Evolutionary conservation across 2,888 invertebrate species (phyloP).

Genomic region (Crioceris asparagi): DNA sequence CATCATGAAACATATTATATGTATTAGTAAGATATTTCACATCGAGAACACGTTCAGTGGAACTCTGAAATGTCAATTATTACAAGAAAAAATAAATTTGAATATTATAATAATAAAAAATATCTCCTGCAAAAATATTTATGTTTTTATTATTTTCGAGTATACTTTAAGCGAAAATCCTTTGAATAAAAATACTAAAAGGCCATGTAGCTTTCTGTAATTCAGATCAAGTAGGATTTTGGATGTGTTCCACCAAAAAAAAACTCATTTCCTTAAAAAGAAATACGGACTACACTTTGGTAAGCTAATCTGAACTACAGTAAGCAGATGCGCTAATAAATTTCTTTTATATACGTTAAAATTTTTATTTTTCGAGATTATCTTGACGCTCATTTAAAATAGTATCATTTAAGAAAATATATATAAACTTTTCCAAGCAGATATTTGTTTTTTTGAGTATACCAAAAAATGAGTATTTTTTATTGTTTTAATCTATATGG

Average conservation of each 20-base stretch:
- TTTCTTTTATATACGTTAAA: conserved; percentile 20
- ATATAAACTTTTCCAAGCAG: conserved; percentile 29
- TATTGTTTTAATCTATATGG: conserved; percentile 34
- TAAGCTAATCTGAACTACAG: conserved; percentile 26
- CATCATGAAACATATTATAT: conserved; percentile 33
- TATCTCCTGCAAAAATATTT: conserved; percentile 34
- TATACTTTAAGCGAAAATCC: conserved; percentile 33
- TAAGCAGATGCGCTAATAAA: conserved; percentile 16
- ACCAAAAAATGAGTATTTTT: conserved; percentile 21
- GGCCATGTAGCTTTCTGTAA: conserved; percentile 27
- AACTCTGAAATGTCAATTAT: conserved; percentile 1
- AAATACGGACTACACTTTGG: conserved; percentile 4
- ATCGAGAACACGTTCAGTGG: conserved; percentile 41
- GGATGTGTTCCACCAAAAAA: conserved; percentile 1
- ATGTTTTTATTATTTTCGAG: no score
- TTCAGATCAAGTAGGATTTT: conserved; percentile 25
- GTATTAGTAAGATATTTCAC: conserved; percentile 35
- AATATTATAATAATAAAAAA: conserved; percentile 27
- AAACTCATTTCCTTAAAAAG: not conserved
- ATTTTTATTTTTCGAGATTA: conserved; percentile 34
- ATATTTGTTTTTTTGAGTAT: conserved; percentile 28
- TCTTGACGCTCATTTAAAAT: conserved; percentile 50
- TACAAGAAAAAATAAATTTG: conserved; percentile 24
- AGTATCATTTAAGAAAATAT: conserved; percentile 54
- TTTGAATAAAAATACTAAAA: conserved; percentile 25